Evolutionary conservation across 2,797 vertebrate genomes (phyloP), one percentile per base, ranked within the genome.

Genomic region (Pogoniulus pusillus): DNA sequence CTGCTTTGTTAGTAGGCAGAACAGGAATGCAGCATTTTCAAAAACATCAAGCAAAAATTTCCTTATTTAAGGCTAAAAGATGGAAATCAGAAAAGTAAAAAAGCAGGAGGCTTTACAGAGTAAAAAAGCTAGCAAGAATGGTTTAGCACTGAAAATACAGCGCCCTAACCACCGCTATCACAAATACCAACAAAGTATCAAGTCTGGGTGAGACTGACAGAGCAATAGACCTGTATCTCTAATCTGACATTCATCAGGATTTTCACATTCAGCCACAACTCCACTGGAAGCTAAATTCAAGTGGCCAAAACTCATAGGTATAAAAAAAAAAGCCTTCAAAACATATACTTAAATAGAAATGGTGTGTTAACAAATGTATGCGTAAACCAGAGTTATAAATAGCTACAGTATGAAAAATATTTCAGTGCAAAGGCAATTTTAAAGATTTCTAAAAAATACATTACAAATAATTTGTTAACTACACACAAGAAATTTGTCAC

Each of bases 361-460:
- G 95, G 78, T 91, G 93, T 93, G 87, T 96, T 96, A 97, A 97
- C 97, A 96, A 96, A 96, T 90, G 94, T 97, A 97, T 64, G 95
- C 96, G 43, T 96, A 95, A 95, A 96, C 93, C 94, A 97, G 96
- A 96, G 96, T 96, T 94, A 98, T 93, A 98, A 97, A 98, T 96
- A 97, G 97, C 97, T 97, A 96, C 92, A 93, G 92, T 97, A 97
- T 97, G 97, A 98, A 98, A 97, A 98, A 97, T 97, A 98, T 96
- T 96, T 97, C 96, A 97, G 97, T 97, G 97, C 97, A 97, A 98
- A 98, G 97, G 97, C 97, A 96, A 96, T 96, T 97, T 96, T 96
- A 97, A 97, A 97, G 97, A 95, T 97, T 96, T 96, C 97, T 97
- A 97, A 97, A 98, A 98, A 98, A 98, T 97, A 97, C 96, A 68